These are phyloP conservation scores for Megaustenia siamemsis DNA, from an alignment of 2,888 invertebrate species.

Conservation along the genomic window DNA sequence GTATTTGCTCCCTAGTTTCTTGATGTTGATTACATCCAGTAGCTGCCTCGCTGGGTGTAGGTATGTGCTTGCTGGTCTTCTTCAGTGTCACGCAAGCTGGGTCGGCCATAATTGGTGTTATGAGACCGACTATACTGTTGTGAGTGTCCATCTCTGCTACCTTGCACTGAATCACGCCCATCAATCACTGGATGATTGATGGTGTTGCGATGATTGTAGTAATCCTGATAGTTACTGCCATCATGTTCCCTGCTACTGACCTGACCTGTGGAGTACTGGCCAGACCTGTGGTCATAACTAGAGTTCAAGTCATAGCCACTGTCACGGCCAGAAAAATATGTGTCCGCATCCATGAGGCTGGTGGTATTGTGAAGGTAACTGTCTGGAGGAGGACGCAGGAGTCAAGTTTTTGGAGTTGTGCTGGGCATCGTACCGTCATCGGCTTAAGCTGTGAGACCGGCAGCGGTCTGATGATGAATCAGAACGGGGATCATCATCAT, in stretches of 20 bases:
- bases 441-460: constrained; percentile 77
- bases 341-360: neutral
- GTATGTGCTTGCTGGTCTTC: constrained; percentile 4
- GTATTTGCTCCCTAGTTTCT: neutral
- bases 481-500: constrained; percentile 55
- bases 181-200: neutral
- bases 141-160: neutral
- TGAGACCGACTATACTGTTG: neutral
- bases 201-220: constrained; percentile 6
- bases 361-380: constrained; percentile 13
- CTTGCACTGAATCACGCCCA: too few species aligned
- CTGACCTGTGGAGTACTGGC: neutral
- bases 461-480: constrained; percentile 66
- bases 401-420: constrained; percentile 35
- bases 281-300: neutral
- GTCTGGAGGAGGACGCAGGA: constrained; percentile 3
- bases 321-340: neutral
- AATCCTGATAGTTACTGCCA: constrained; percentile 12
- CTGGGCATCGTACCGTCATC: constrained; percentile 66
- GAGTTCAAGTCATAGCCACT: neutral
- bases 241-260: neutral
- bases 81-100: constrained; percentile 21
- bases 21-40: constrained; percentile 32
- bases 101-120: neutral
- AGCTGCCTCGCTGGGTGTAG: constrained; percentile 37